phyloP scores from a whole-genome alignment of 1,140 invertebrate genomes.

The Alviniconcha marisindica region DNA sequence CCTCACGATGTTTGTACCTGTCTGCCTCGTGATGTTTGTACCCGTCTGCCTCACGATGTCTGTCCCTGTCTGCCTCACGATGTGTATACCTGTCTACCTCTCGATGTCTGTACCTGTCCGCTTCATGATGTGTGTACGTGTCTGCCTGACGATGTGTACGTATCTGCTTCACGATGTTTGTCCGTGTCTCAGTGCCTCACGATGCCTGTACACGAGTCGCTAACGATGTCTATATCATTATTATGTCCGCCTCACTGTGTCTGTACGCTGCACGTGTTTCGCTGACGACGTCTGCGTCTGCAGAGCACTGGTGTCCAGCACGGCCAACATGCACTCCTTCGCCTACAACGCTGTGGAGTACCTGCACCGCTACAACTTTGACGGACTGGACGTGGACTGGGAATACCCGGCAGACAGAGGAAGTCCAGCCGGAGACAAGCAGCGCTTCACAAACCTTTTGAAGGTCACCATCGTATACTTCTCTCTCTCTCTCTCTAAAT shows the following conservation, averaged over 20 bases:
- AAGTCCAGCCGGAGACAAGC: conserved; percentile 83
- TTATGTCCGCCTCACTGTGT: too few species aligned
- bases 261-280: too few species aligned
- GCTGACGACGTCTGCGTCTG: too few species aligned
- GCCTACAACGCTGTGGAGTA: conserved; percentile 96
- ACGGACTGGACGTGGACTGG: conserved; percentile 98
- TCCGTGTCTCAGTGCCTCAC: too few species aligned
- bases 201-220: too few species aligned
- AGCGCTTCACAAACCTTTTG: conserved; percentile 68
- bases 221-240: too few species aligned
- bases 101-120: background rate
- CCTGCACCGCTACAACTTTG: conserved; percentile 92
- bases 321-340: conserved; percentile 81
- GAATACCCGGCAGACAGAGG: conserved; percentile 86
- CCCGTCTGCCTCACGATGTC: background rate
- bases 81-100: background rate
- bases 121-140: background rate
- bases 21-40: background rate
- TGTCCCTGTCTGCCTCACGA: background rate
- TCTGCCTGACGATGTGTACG: conserved; percentile 3
- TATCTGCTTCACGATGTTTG: too few species aligned
- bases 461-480: conserved; percentile 57
- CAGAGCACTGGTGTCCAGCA: conserved; percentile 79
- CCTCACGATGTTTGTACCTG: too few species aligned
- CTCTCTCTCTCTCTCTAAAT: too few species aligned